Evolutionary conservation across 2,113 vertebrate species (phyloP).

Genomic region (Chaetura pelagica): DNA sequence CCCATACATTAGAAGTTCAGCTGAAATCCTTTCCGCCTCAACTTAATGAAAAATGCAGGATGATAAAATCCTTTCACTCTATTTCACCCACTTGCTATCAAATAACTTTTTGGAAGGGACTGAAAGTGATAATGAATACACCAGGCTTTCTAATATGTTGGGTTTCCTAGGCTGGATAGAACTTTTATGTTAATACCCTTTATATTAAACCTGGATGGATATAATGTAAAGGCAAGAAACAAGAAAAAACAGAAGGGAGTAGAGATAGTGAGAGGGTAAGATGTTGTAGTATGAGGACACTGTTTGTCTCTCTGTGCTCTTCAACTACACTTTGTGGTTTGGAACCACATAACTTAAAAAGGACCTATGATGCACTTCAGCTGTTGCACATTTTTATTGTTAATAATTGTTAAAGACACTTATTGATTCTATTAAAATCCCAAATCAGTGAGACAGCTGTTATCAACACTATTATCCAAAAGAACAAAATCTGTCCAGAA

Average conservation of each 20-base stretch:
- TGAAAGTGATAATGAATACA: conserved; percentile 3
- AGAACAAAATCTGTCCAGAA: not conserved
- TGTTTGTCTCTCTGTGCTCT: not conserved
- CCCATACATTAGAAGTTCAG: not conserved
- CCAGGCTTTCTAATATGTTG: not conserved
- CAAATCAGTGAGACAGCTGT: not conserved
- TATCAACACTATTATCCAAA: not conserved
- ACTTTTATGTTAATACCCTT: not conserved
- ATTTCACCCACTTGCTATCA: not conserved
- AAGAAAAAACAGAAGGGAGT: not conserved
- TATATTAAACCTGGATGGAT: not conserved
- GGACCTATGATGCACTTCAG: not conserved
- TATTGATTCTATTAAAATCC: not conserved
- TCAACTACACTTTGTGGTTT: not conserved
- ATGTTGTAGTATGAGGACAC: not conserved
- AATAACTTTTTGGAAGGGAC: conserved; percentile 8
- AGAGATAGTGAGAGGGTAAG: not conserved
- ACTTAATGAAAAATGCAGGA: conserved; percentile 40
- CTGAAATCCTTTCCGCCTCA: not conserved
- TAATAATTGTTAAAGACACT: not conserved
- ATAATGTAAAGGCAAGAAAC: not conserved
- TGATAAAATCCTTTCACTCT: not conserved
- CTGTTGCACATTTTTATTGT: not conserved
- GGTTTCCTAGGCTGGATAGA: not conserved
- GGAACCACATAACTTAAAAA: not conserved